Conservation (phyloP, 2,113 vertebrate genomes). For the Galbula dea region DNA sequence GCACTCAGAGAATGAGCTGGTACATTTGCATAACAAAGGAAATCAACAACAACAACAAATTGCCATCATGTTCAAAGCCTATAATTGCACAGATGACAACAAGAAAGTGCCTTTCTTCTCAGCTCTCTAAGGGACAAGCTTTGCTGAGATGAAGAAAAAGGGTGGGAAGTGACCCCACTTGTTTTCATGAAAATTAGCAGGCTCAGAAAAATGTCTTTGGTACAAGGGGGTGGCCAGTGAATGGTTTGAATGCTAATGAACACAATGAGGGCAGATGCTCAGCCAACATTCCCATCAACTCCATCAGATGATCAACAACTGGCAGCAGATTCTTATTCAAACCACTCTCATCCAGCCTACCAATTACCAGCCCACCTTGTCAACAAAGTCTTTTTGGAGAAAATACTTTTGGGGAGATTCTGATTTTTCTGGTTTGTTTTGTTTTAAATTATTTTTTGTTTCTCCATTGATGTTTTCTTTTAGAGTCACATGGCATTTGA, state of each 20-base stretch:
- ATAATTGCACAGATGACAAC: constrained; percentile 73
- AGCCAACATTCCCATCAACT: neutral
- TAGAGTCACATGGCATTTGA: neutral
- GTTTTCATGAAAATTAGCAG: constrained; percentile 43
- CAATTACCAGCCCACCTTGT: neutral
- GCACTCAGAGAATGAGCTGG: constrained; percentile 38
- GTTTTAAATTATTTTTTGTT: neutral
- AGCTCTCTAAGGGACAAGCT: constrained; percentile 39
- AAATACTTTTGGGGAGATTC: neutral
- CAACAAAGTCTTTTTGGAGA: neutral
- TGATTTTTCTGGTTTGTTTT: accelerated
- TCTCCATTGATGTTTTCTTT: neutral
- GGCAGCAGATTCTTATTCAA: neutral
- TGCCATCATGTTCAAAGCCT: constrained; percentile 74
- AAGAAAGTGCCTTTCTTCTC: constrained; percentile 59
- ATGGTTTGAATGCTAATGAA: neutral
- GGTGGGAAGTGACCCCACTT: constrained; percentile 58
- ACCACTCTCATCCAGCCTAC: neutral
- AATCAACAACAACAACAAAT: constrained; percentile 81
- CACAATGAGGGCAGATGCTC: neutral
- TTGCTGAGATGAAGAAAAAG: constrained; percentile 14
- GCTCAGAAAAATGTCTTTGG: constrained; percentile 4
- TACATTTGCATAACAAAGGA: constrained; percentile 81
- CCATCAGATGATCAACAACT: neutral
- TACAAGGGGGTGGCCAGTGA: neutral